Evolutionary conservation across 2,888 invertebrate species (phyloP), one percentile per base, ranked within the genome.

Genomic region (Punctoribates punctum): DNA sequence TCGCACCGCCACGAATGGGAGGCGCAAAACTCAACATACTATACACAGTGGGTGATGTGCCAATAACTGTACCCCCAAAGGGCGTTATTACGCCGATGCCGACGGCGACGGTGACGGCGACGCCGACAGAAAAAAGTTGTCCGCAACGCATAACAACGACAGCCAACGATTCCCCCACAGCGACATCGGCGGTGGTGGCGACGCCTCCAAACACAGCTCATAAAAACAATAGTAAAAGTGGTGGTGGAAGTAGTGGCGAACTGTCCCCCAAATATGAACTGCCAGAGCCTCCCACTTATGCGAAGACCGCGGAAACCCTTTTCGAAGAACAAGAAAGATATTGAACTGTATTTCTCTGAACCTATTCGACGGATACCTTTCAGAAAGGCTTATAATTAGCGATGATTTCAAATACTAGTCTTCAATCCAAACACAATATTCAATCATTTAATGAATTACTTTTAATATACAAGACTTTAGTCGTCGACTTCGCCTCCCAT

Each of bases 21-120:
- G 75, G 75, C 72, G 75, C 75, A 17, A 75, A 75, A 62, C 72
- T 75, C 72, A 75, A 75, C 72, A 75, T 75, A 54, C 34, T 75
- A 17, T 75, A 75, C 34, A 72, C 75, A 17, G 75, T 75, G 20
- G 75, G 75, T 25, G 75, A 75, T 73, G 75, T 75, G 46, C 75
- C 75, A n/a, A 27, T 75, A 15, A 48, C 34, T 6, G 54, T n/a
- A 13, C 51, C 60, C 2, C 51, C 11, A n/a, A 42, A 34, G 23
- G 72, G 46, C 46, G 13, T 67, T 42, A 48, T 11, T 4, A 60
- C 20, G 13, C 15, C 57, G 5, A 65, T 29, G 8, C 4, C 25
- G 4, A 60, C 20, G 13, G 6, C 54, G 20, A 13, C 46, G n/a
- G 34, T 5, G 34, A 60, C 60, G 4, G 23, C 57, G 3, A 23